These are phyloP conservation scores for Carlito syrichta DNA, from an alignment of 2,113 vertebrate genomes.

Conservation along the genomic window DNA sequence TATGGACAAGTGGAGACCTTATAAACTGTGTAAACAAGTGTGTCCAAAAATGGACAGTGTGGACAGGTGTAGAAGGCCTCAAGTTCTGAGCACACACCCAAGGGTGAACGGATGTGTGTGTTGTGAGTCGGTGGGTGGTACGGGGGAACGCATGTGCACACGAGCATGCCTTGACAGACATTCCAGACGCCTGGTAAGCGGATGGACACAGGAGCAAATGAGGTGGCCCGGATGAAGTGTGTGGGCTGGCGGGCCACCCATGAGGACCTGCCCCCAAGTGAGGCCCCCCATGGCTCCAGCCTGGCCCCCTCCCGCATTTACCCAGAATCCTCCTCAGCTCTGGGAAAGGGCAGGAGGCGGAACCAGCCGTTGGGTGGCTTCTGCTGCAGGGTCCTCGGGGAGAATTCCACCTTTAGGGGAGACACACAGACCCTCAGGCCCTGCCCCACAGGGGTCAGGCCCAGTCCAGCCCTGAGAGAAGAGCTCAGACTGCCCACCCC, in stretches of 20 bases:
- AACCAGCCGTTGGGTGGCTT: conserved; percentile 89
- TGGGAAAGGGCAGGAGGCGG: conserved; percentile 89
- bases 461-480: too few species aligned
- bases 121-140: too few species aligned
- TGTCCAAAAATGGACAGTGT: too few species aligned
- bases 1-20: neutral
- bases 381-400: conserved; percentile 81
- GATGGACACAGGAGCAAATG: neutral
- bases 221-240: fast-evolving
- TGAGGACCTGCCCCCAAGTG: fast-evolving
- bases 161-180: fast-evolving
- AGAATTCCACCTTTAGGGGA: conserved; percentile 86
- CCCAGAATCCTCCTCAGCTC: conserved; percentile 82
- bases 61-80: neutral
- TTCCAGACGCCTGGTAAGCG: fast-evolving
- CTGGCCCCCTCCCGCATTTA: conserved; percentile 63
- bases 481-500: neutral
- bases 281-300: neutral
- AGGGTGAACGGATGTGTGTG: neutral
- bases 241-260: fast-evolving
- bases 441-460: too few species aligned
- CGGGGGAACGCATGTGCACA: neutral
- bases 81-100: neutral
- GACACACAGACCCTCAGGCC: neutral
- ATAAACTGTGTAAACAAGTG: fast-evolving